phyloP scores from a whole-genome alignment of 2,888 invertebrate genomes.

The Kuschelorhynchus macadamiae region DNA sequence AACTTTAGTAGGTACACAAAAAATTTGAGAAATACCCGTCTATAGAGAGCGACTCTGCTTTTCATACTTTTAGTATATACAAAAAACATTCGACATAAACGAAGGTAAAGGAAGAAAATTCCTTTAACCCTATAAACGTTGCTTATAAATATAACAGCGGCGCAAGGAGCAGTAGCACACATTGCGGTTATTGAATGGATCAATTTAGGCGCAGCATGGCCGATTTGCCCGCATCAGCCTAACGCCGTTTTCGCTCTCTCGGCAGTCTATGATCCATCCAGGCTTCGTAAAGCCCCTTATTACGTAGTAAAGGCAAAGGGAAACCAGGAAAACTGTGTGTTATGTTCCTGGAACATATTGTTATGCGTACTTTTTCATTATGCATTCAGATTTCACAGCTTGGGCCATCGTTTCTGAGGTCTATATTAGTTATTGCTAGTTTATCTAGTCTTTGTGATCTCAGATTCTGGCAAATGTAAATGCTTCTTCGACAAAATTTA shows the following conservation, averaged over 20 bases:
- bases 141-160: constrained; percentile 32
- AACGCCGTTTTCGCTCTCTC: constrained; percentile 58
- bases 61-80: too few species aligned
- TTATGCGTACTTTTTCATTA: constrained; percentile 66
- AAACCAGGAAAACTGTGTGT: constrained; percentile 67
- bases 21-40: too few species aligned
- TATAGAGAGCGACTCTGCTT: too few species aligned
- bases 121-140: constrained; percentile 2
- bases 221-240: constrained; percentile 61
- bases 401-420: constrained; percentile 22
- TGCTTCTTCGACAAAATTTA: too few species aligned
- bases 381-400: constrained; percentile 57
- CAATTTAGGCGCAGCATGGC: constrained; percentile 68
- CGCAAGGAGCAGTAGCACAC: constrained; percentile 38
- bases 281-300: constrained; percentile 67
- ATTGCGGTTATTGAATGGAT: constrained; percentile 70
- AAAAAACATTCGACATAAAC: too few species aligned
- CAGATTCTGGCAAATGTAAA: too few species aligned
- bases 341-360: constrained; percentile 68
- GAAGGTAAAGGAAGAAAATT: too few species aligned
- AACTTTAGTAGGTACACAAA: too few species aligned
- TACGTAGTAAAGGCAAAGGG: constrained; percentile 67
- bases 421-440: constrained; percentile 22
- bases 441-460: constrained; percentile 19
- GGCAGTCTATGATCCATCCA: constrained; percentile 63